phyloP scores from a whole-genome alignment of 2,888 invertebrate genomes.

The Platynereis dumerilii region DNA sequence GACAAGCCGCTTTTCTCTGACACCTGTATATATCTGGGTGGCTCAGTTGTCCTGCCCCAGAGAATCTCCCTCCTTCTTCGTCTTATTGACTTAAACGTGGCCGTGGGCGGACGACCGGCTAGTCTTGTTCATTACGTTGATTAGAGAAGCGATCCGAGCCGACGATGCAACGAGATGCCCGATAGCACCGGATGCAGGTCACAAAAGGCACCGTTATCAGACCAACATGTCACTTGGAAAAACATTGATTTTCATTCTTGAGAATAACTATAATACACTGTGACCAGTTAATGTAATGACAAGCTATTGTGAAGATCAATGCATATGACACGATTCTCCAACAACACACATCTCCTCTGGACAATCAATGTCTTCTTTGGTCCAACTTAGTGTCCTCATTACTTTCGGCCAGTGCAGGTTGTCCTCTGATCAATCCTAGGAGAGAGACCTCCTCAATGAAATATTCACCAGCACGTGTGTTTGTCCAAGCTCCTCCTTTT shows the following conservation, averaged over 20 bases:
- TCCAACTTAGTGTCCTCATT: too few species aligned
- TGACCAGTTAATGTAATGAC: not conserved
- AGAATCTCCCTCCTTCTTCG: too few species aligned
- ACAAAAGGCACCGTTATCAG: not conserved
- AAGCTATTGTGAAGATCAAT: not conserved
- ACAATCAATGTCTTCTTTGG: too few species aligned
- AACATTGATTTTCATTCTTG: constrained; percentile 8
- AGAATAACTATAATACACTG: not conserved
- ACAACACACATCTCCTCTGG: too few species aligned
- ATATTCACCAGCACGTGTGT: too few species aligned
- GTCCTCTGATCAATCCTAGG: too few species aligned
- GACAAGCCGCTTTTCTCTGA: too few species aligned
- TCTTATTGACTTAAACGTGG: not conserved
- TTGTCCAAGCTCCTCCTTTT: too few species aligned
- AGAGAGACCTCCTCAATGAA: too few species aligned
- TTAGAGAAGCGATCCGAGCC: not conserved
- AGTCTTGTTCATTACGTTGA: not conserved
- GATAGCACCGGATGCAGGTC: not conserved
- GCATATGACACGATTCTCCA: constrained; percentile 1
- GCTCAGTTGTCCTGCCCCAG: too few species aligned
- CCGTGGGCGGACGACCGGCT: not conserved
- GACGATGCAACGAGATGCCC: not conserved
- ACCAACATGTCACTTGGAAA: constrained; percentile 1
- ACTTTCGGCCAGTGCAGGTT: too few species aligned
- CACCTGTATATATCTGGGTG: too few species aligned